Evolutionary conservation across 2,888 invertebrate genomes (phyloP), one percentile per base, ranked within the genome.

Genomic region (Nemapogon koenigi): DNA sequence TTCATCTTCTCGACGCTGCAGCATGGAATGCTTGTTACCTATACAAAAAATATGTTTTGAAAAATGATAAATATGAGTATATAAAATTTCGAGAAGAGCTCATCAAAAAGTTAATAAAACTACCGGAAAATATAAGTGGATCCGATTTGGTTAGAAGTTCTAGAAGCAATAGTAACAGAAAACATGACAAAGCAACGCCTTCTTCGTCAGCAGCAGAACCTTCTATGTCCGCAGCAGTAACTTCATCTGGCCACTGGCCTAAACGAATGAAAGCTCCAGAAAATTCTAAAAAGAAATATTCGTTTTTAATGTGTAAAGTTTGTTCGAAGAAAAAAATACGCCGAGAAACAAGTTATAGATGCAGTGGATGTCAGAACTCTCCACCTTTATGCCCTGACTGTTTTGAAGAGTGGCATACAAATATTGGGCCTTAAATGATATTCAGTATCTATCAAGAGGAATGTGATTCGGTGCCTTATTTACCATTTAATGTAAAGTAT

Each of bases 1-100:
- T 57, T 47, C 55, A 55, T 43, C 37, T 50, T 32, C 42, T 53
- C 28, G 53, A 55, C 40, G 45, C 53, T 37, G 40, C 50, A 28
- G 45, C 50, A 32, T 52, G 49, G 50, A 55, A 55, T 47, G 40
- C 48, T 38, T 53, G 38, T 45, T 51, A 45, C 37, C 15, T 38
- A 15, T 30, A 25, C n/a, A 26, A 16, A 38, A 41, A 45, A 38
- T 13, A 25, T 19, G 29, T n/a, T 14, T 31, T 7, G 16, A 31
- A 31, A 4, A 16, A 4, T 4, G 16, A 16, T 4, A 31, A 31
- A 14, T 31, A 31, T 16, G 31, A 31, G 16, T 31, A n/a, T 31
- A 6, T 31, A 7, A 16, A 7, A 14, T 31, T 6, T 16, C 15
- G 31, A 4, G 31, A 31, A 4, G 16, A 31, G 16, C 16, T 31